Evolutionary conservation across 2,888 invertebrate species (phyloP).

Genomic region (Drosophila leonis): DNA sequence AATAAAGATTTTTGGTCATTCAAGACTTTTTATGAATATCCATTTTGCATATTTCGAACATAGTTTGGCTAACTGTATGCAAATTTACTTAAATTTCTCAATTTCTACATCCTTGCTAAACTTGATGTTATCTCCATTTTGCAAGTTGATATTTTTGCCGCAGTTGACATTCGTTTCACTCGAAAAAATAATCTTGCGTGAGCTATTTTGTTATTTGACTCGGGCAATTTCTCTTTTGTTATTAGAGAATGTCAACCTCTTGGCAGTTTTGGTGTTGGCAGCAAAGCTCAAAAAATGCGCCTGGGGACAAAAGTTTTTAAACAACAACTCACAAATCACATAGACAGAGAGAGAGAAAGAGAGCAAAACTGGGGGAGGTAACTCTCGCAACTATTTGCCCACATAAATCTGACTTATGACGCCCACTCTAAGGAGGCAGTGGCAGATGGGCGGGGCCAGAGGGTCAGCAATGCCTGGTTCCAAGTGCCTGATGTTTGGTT

Average conservation of each 20-base stretch:
- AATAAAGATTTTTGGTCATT: no score
- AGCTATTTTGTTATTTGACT: constrained; percentile 24
- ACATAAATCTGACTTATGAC: constrained; percentile 77
- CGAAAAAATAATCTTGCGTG: constrained; percentile 13
- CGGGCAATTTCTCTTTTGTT: constrained; percentile 50
- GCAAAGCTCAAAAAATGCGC: constrained; percentile 43
- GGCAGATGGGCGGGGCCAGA: constrained; percentile 30
- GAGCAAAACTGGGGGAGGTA: constrained; percentile 14
- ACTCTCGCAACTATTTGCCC: constrained; percentile 64
- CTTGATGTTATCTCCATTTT: neutral
- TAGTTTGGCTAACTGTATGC: neutral
- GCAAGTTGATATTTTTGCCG: constrained; percentile 16
- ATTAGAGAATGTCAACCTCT: constrained; percentile 57
- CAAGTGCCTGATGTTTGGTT: neutral
- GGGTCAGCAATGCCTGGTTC: constrained; percentile 27
- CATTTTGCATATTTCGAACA: neutral
- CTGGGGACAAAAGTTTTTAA: constrained; percentile 60
- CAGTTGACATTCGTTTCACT: constrained; percentile 14
- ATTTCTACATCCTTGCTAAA: neutral
- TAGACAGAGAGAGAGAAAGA: neutral
- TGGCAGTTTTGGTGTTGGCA: constrained; percentile 29
- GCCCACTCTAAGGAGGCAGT: constrained; percentile 49
- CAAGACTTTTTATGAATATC: no score
- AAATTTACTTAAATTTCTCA: neutral
- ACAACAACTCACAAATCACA: constrained; percentile 68